A percentile compares a stretch with the other conserved stretches of the same genome.
These are phyloP conservation scores for Crematogaster levior DNA, from an alignment of 2,888 invertebrate species.

Conservation along the genomic window DNA sequence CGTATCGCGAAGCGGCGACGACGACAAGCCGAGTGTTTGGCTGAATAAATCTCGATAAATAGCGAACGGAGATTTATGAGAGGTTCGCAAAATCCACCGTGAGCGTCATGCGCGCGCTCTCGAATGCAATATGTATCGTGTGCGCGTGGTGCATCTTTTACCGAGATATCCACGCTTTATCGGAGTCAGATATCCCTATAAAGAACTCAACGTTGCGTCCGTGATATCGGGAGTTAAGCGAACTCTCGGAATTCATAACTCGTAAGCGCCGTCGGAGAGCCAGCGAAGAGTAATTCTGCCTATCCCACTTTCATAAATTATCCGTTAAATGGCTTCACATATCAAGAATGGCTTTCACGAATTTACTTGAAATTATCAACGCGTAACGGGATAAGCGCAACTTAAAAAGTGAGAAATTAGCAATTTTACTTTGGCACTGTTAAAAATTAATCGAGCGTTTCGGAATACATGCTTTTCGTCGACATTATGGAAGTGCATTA, in stretches of 20 bases:
- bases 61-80: conserved; percentile 45
- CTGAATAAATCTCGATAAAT: conserved; percentile 54
- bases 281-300: not conserved
- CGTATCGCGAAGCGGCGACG: conserved; percentile 30
- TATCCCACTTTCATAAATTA: conserved; percentile 36
- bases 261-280: conserved; percentile 8
- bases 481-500: not conserved
- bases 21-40: conserved; percentile 44
- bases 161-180: conserved; percentile 39
- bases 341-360: conserved; percentile 4
- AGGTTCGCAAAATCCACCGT: conserved; percentile 31
- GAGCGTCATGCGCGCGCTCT: not conserved
- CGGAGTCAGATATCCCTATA: conserved; percentile 44
- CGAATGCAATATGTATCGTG: conserved; percentile 48
- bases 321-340: conserved; percentile 20
- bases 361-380: conserved; percentile 17
- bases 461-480: not conserved
- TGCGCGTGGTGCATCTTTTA: conserved; percentile 43
- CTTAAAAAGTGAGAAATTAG: not conserved
- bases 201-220: conserved; percentile 45
- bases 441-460: not conserved
- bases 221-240: conserved; percentile 49
- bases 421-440: not conserved
- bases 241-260: conserved; percentile 51
- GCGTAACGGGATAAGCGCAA: not conserved